Evolutionary conservation across 2,797 vertebrate genomes (phyloP).

Genomic region (Tapirus indicus): DNA sequence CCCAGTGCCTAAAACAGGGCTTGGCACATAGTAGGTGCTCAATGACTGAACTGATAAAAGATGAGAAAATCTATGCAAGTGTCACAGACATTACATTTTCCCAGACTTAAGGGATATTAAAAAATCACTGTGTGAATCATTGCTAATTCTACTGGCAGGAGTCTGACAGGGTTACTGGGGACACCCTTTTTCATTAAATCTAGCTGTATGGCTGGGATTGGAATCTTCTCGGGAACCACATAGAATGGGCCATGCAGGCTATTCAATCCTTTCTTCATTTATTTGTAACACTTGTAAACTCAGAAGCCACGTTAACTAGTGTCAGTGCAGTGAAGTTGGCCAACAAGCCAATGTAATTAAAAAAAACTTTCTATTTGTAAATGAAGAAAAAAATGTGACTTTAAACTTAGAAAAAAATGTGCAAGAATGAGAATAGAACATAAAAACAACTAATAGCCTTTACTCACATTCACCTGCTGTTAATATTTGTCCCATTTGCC

Average conservation of each 20-base stretch:
- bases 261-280: neutral
- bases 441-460: neutral
- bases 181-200: neutral
- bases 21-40: neutral
- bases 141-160: neutral
- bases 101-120: neutral
- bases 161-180: neutral
- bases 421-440: neutral
- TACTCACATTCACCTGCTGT: neutral
- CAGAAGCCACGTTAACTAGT: neutral
- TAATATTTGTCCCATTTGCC: neutral
- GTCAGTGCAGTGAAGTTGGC: neutral
- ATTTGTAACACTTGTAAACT: neutral
- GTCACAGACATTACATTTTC: neutral
- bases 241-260: neutral
- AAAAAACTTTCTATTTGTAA: neutral
- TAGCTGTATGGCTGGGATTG: neutral
- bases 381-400: neutral
- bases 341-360: neutral
- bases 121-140: neutral
- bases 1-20: neutral
- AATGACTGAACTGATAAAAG: neutral
- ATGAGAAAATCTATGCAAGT: neutral
- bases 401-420: neutral
- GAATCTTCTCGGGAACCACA: neutral